These are phyloP conservation scores for Acanthosepion lycidas DNA, from an alignment of 2,888 invertebrate species.

Conservation along the genomic window DNA sequence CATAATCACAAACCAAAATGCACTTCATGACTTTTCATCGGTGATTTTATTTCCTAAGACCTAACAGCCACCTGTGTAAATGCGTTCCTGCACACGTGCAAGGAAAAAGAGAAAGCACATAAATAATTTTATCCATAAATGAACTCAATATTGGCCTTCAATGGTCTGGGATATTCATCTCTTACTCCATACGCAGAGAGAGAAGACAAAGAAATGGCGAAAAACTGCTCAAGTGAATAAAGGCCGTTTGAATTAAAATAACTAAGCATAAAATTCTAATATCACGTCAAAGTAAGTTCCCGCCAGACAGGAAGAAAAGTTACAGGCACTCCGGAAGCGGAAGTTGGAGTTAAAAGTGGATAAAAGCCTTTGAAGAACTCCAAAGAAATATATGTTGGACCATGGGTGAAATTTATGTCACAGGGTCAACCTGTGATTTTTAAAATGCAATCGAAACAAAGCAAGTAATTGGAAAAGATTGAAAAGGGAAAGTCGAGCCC, in stretches of 20 bases:
- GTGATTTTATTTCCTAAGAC: no score
- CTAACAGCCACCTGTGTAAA: no score
- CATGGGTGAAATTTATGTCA: conserved; percentile 24
- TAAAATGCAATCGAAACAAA: no score
- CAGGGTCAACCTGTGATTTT: not conserved
- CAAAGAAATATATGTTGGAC: not conserved
- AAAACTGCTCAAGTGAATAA: not conserved
- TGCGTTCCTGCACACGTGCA: no score
- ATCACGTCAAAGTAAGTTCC: not conserved
- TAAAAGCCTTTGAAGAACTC: not conserved
- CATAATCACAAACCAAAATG: no score
- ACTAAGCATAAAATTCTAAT: not conserved
- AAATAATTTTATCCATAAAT: no score
- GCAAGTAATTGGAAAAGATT: no score
- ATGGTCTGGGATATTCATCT: no score
- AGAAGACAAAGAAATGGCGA: not conserved
- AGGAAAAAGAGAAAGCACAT: no score
- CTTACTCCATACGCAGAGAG: not conserved
- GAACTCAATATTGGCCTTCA: no score
- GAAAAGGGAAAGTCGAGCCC: no score
- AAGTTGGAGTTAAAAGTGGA: not conserved
- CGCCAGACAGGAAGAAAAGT: not conserved
- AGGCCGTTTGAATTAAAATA: not conserved
- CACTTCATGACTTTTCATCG: no score
- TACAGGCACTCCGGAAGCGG: not conserved